Base-by-base conservation (phyloP, 2,113 vertebrate species). In the Myotis brandtii region DNA sequence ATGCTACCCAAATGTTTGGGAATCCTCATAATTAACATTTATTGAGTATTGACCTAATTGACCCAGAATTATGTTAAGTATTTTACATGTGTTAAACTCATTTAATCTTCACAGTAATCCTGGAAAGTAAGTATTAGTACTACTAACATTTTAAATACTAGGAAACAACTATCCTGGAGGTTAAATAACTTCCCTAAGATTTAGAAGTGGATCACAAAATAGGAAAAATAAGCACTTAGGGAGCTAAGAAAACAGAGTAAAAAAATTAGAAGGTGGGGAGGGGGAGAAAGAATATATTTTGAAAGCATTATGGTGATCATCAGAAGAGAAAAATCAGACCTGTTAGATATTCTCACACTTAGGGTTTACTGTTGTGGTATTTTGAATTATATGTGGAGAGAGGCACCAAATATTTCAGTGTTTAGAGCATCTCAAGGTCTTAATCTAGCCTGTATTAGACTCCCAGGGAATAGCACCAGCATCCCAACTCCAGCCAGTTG, bases 381-480 rank as follows among this genome's bases (percentile, higher is more conserved):
- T 93, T 76, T 96, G 72, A 85, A 93, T 37, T 85, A 18, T 20
- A 25, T 48, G 20, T 66, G 17, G 25, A 34, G 10, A 81, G 43
- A 80, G 48, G 20, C 25, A 92, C 6, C 13, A 93, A 46, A 56
- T 46, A 69, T 69, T 86, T 77, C 43, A 86, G 30, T 46, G 30
- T 3, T 76, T 64, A 94, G 67, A 43, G 50, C 77, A 69, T 89
- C 91, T 89, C 86, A 89, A 95, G 50, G 69, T 93, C 86, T 86
- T 92, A 46, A 48, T 69, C 3, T 34, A 37, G n/a, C 1, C 37
- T 84, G 40, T 40, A 7, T 76, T 34, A 66, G 3, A 83, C 25
- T 86, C 40, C 89, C 18, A 95, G 12, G 46, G 87, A 40, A 82
- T 5, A 9, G 37, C 50, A 62, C 10, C 16, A 84, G 52, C 48